Conservation (phyloP, 2,888 invertebrate genomes). For the Ametastegia equiseti region DNA sequence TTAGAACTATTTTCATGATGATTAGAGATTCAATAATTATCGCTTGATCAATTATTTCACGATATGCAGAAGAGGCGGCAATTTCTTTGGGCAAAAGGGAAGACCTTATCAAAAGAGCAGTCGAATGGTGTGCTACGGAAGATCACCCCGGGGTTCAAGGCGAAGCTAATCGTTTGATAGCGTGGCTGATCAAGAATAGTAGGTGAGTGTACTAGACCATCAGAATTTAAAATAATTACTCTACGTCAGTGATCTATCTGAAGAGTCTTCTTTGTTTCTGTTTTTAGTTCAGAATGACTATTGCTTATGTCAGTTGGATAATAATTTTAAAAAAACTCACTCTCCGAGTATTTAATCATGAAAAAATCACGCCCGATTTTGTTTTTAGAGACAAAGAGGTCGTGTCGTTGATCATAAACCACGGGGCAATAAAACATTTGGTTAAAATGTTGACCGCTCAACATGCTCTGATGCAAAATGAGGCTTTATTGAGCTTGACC, state of each 20-base stretch:
- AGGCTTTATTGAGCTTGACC: constrained; percentile 86
- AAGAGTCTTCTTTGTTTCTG: neutral
- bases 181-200: constrained; percentile 88
- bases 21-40: too few species aligned
- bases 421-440: constrained; percentile 86
- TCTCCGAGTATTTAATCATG: too few species aligned
- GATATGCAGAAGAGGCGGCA: constrained; percentile 83
- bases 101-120: constrained; percentile 82
- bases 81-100: constrained; percentile 81
- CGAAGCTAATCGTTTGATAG: constrained; percentile 87
- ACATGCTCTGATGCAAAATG: constrained; percentile 92
- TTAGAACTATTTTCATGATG: too few species aligned
- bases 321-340: too few species aligned
- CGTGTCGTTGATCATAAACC: constrained; percentile 74
- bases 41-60: too few species aligned
- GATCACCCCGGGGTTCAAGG: constrained; percentile 91
- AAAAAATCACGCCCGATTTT: neutral
- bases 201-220: constrained; percentile 62
- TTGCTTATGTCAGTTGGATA: too few species aligned
- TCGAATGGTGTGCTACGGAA: constrained; percentile 87
- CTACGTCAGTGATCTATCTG: neutral
- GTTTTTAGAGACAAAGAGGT: constrained; percentile 73
- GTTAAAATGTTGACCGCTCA: constrained; percentile 90
- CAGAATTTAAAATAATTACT: too few species aligned
- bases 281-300: neutral